phyloP scores from a whole-genome alignment of 1,140 invertebrate genomes.

The Pogonomyrmex barbatus region DNA sequence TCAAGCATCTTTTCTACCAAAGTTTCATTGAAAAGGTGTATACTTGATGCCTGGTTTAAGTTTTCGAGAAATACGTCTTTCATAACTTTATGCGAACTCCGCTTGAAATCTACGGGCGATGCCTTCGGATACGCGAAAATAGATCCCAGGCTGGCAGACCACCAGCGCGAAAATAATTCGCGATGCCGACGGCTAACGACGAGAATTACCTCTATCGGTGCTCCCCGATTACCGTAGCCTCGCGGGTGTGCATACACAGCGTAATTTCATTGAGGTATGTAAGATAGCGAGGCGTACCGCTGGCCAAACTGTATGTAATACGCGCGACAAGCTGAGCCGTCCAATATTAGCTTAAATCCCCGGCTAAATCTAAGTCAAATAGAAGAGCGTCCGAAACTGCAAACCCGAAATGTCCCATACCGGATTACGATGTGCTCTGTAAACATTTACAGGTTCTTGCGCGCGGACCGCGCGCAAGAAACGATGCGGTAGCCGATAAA shows the following conservation, averaged over 20 bases:
- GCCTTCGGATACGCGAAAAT: constrained; percentile 51
- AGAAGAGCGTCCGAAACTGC: constrained; percentile 27
- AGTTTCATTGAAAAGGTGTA: constrained; percentile 56
- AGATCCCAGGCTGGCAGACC: constrained; percentile 22
- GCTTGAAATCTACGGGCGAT: constrained; percentile 32
- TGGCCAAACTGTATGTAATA: constrained; percentile 18
- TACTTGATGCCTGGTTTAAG: constrained; percentile 35
- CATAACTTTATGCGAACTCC: constrained; percentile 47
- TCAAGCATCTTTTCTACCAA: constrained; percentile 7
- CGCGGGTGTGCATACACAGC: neutral
- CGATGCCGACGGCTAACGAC: neutral
- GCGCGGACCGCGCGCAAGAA: neutral
- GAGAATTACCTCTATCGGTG: constrained; percentile 3
- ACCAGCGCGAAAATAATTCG: constrained; percentile 36
- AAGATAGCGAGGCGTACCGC: neutral
- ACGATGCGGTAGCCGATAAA: neutral
- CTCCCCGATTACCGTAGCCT: neutral
- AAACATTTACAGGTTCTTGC: constrained; percentile 27
- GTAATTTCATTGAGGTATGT: constrained; percentile 15
- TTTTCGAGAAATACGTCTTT: constrained; percentile 49
- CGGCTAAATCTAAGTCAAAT: constrained; percentile 18
- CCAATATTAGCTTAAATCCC: constrained; percentile 33
- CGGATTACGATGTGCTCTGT: constrained; percentile 22
- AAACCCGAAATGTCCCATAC: constrained; percentile 13
- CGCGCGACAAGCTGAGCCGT: neutral